Base-by-base conservation (phyloP, 2,113 vertebrate genomes). In the Tragelaphus buxtoni region DNA sequence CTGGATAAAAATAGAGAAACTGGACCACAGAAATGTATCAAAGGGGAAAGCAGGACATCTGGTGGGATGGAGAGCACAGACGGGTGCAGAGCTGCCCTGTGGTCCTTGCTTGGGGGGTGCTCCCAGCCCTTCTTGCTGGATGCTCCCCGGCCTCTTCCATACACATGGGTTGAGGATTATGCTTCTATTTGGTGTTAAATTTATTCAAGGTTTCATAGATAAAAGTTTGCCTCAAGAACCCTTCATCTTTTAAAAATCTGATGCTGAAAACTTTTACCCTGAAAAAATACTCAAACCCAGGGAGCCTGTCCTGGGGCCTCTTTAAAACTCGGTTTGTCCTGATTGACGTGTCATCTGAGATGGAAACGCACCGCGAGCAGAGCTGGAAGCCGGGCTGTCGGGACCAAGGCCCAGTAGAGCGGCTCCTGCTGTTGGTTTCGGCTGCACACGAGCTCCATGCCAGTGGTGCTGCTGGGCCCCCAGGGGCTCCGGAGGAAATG, bases 11-110 rank as follows among this genome's bases (percentile, higher is more conserved):
- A 76, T 4, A 35, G 30, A n/a, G n/a, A 74, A 35, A 51, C 9
- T 2, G 8, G 61, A 53, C 35, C 72, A 42, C 32, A 14, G 16
- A 87, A 72, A 42, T 5, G 5, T 5, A 13, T 56, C 30, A 13
- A 32, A 35, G 65, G 86, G 39, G 22, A 20, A 60, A 58, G 30
- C n/a, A 63, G 85, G 51, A 45, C 24, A 63, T 10, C 53, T 28
- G 1, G 11, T 0, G 0, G n/a, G 30, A 0, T 58, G 6, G 4
- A 10, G 0, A 39, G 60, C 6, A 0, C 9, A 7, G 7, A 4
- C 4, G 35, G 22, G 13, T 1, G 3, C 1, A 2, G 12, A 6
- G n/a, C 3, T 20, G 9, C 4, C 14, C 58, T n/a, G 20, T 5
- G 9, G 30, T 18, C 24, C 17, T n/a, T 1, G 0, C 42, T 18